phyloP scores from a whole-genome alignment of 2,113 vertebrate genomes.

The Phylloscopus trochilus region DNA sequence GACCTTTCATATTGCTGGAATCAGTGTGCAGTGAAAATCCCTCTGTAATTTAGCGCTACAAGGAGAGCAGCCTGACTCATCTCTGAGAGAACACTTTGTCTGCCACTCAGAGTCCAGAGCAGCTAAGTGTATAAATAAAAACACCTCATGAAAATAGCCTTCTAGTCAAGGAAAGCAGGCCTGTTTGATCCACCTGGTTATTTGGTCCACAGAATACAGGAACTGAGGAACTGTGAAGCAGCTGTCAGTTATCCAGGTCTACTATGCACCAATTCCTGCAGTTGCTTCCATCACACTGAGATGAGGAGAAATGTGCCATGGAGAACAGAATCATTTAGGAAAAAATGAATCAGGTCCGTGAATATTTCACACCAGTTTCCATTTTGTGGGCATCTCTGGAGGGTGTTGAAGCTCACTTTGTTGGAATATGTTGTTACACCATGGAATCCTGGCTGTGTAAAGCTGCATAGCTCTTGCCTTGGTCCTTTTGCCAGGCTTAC shows the following conservation, averaged over 20 bases:
- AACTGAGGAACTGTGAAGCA: background rate
- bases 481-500: background rate
- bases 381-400: background rate
- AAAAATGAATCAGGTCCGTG: rapidly evolving
- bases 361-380: background rate
- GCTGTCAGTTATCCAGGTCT: background rate
- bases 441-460: background rate
- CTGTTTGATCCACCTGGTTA: background rate
- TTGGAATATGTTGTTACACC: background rate
- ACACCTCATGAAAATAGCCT: background rate
- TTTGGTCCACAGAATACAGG: background rate
- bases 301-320: background rate
- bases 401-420: background rate
- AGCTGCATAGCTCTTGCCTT: background rate
- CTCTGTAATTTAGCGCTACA: conserved; percentile 50
- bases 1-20: conserved; percentile 61
- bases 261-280: background rate
- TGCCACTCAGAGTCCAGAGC: background rate
- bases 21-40: conserved; percentile 50
- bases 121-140: conserved; percentile 2
- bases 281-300: background rate
- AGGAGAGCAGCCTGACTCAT: conserved; percentile 35
- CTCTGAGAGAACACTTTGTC: conserved; percentile 15
- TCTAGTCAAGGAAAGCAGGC: background rate
- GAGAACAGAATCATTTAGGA: no score